Evolutionary conservation across 2,113 vertebrate species (phyloP).

Genomic region (Corvus hawaiiensis): DNA sequence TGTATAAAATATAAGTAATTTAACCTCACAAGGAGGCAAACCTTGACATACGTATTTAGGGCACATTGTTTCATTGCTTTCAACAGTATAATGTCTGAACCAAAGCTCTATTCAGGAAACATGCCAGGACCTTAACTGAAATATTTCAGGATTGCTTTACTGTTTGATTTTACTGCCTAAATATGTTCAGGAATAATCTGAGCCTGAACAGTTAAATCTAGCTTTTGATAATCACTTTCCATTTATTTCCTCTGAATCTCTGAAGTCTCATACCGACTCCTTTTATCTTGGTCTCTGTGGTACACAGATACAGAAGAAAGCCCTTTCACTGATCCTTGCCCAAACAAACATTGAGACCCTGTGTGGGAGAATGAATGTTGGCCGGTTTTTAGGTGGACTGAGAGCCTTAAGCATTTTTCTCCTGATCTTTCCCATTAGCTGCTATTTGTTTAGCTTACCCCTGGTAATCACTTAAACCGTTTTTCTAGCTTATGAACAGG

Average conservation of each 20-base stretch:
- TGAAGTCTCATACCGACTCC: neutral
- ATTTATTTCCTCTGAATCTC: conserved; percentile 12
- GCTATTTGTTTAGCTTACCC: conserved; percentile 46
- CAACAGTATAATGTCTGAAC: neutral
- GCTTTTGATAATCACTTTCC: neutral
- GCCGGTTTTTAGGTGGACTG: neutral
- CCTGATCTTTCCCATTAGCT: conserved; percentile 31
- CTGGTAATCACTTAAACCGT: neutral
- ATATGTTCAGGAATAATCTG: neutral
- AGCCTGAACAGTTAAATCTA: conserved; percentile 6
- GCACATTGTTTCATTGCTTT: neutral
- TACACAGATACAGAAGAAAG: neutral
- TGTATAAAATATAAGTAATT: neutral
- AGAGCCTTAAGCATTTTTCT: conserved; percentile 7
- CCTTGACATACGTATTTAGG: neutral
- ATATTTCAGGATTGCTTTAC: neutral
- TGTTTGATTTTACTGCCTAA: conserved; percentile 10
- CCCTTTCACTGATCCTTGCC: conserved; percentile 18
- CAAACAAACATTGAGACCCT: conserved; percentile 2
- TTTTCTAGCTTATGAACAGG: conserved; percentile 1
- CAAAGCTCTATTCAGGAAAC: neutral
- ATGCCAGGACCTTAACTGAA: neutral
- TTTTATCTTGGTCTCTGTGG: conserved; percentile 36
- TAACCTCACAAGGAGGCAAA: neutral
- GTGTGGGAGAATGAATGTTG: neutral